Evolutionary conservation across 23 tunicate genomes (phyloP), one percentile per base, ranked within the genome.

Genomic region (Ciona savignyi): DNA sequence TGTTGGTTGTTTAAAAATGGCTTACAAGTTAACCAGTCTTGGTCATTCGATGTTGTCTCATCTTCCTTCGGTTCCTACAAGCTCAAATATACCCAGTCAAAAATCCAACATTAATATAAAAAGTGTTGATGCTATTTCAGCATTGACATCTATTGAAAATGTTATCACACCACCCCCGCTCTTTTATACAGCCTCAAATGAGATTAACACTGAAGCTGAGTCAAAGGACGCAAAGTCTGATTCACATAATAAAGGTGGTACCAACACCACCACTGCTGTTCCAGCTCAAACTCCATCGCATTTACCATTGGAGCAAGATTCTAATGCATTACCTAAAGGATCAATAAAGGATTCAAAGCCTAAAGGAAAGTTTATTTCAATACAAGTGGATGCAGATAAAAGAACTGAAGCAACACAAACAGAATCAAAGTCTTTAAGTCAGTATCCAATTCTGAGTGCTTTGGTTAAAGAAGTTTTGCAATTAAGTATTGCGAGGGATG

Each of bases 11-110:
- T 49, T 85, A 29, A 73, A 85, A 3, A 35, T 78, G 24, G 83
- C 84, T 4, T 85, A 66, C 62, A 85, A 78, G 49, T 34, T 85
- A 34, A 85, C 84, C 33, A 80, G 91, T 60, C 67, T 85, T 21
- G 91, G 91, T 30, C 84, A 78, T 51, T 56, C 91, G 2, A 78
- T 85, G 72, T 24, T 78, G 49, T 79, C 91, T 22, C 91, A 85
- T 78, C 35, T 85, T 23, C 15, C 77, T 22, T 23, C 63, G 1
- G 34, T 72, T 3, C 30, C 76, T 32, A 1, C 61, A 72, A 72
- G 27, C 23, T 42, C 65, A 25, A 29, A 63, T 25, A 24, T 29
- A 27, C 31, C 2, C 25, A 27, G 70, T 61, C 62, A 26, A 4
- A 0, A 29, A 48, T 62, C 56, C 9, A 42, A 15, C 28, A 75